Conservation (phyloP, 2,797 vertebrate species). For the Loriculus beryllinus region DNA sequence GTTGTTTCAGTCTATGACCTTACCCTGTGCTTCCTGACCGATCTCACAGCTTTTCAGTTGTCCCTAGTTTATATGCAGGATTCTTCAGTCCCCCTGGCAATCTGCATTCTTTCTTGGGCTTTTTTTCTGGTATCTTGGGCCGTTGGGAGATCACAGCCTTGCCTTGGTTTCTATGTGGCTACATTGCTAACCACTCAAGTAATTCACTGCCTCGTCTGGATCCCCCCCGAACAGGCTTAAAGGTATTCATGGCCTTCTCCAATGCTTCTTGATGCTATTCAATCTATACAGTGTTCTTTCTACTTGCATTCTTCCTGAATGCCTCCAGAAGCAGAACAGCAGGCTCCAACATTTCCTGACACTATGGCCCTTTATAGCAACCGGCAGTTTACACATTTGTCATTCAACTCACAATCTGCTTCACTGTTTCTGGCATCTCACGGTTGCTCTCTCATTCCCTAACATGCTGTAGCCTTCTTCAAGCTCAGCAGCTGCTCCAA, state of each 20-base stretch:
- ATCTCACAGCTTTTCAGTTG: slow-evolving; percentile 21
- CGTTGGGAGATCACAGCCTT: neutral
- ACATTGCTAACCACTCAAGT: neutral
- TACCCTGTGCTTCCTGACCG: slow-evolving; percentile 4
- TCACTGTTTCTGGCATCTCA: slow-evolving; percentile 38
- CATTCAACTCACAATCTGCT: slow-evolving; percentile 56
- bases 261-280: neutral
- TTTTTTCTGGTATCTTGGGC: neutral
- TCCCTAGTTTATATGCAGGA: slow-evolving; percentile 23
- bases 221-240: neutral
- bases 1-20: slow-evolving; percentile 40
- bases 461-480: slow-evolving; percentile 12
- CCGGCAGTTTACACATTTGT: slow-evolving; percentile 41
- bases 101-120: neutral
- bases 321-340: slow-evolving; percentile 38
- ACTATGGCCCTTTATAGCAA: slow-evolving; percentile 32
- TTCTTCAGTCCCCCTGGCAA: slow-evolving; percentile 24
- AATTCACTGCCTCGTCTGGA: neutral
- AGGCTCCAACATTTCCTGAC: slow-evolving; percentile 14
- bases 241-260: neutral
- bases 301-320: neutral
- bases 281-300: neutral
- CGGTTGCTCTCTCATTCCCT: slow-evolving; percentile 1
- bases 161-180: neutral
- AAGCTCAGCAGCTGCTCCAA: slow-evolving; percentile 38